These are phyloP conservation scores for Petrocephalus sullivani DNA, from an alignment of 2,797 vertebrate species.

Conservation along the genomic window DNA sequence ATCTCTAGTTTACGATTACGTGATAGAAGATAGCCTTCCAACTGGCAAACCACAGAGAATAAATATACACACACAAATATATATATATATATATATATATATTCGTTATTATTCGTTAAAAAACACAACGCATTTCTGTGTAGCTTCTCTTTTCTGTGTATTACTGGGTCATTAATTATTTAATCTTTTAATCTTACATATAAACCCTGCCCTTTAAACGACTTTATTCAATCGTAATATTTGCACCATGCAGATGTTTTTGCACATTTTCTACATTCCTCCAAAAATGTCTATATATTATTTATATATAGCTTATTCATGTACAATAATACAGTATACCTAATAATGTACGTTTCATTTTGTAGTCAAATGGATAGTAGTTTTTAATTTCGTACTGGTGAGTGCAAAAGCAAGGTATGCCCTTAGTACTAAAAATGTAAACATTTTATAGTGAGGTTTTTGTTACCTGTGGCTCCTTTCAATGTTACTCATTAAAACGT, in stretches of 20 bases:
- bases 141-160: neutral
- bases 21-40: neutral
- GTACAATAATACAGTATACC: neutral
- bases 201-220: neutral
- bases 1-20: neutral
- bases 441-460: neutral
- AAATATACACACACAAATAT: no score
- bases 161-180: neutral
- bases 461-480: neutral
- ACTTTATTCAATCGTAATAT: neutral
- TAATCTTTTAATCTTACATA: neutral
- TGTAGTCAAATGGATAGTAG: neutral
- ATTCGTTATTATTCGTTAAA: neutral
- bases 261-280: neutral
- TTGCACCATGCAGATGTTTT: neutral
- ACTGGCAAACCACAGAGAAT: neutral
- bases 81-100: neutral
- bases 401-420: neutral
- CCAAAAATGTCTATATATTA: neutral
- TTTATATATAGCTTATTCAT: neutral
- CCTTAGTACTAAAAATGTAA: neutral
- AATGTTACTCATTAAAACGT: neutral
- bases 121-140: neutral
- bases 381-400: neutral
- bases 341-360: neutral